These are phyloP conservation scores for Tetanocera ferruginea DNA, from an alignment of 2,888 invertebrate genomes.

Conservation along the genomic window DNA sequence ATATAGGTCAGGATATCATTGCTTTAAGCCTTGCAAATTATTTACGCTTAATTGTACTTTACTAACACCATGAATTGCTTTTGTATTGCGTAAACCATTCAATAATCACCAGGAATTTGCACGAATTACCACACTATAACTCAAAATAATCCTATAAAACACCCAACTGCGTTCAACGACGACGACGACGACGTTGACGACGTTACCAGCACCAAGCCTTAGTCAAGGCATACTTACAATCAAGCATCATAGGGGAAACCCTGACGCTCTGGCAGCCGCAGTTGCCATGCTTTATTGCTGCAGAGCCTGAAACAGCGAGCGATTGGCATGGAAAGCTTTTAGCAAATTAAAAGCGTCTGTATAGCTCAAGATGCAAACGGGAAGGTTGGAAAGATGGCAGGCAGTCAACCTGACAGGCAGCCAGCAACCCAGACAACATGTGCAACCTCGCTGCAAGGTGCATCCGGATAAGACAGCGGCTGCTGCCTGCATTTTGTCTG, in stretches of 20 bases:
- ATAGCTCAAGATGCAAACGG: background rate
- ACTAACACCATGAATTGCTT: too few relatives aligned
- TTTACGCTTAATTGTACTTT: too few relatives aligned
- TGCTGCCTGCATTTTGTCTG: too few relatives aligned
- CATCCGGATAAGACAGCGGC: too few relatives aligned
- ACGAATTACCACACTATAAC: conserved; percentile 28
- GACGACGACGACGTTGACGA: background rate
- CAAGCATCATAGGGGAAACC: background rate
- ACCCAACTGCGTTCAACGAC: background rate
- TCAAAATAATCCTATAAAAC: conserved; percentile 32
- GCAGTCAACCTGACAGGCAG: too few relatives aligned
- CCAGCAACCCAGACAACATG: too few relatives aligned
- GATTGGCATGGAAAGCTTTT: conserved; percentile 18
- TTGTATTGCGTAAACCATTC: background rate
- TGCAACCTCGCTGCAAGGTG: too few relatives aligned
- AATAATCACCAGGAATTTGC: conserved; percentile 28
- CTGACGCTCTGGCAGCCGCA: background rate
- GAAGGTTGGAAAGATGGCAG: background rate
- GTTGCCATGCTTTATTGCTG: background rate
- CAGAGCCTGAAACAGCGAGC: background rate
- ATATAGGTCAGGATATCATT: background rate
- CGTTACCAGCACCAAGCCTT: background rate
- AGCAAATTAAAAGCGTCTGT: conserved; percentile 23
- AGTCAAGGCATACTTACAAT: background rate
- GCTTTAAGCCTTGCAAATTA: too few relatives aligned